Base-by-base conservation (phyloP, 2,888 invertebrate genomes). In the Diploptera punctata region DNA sequence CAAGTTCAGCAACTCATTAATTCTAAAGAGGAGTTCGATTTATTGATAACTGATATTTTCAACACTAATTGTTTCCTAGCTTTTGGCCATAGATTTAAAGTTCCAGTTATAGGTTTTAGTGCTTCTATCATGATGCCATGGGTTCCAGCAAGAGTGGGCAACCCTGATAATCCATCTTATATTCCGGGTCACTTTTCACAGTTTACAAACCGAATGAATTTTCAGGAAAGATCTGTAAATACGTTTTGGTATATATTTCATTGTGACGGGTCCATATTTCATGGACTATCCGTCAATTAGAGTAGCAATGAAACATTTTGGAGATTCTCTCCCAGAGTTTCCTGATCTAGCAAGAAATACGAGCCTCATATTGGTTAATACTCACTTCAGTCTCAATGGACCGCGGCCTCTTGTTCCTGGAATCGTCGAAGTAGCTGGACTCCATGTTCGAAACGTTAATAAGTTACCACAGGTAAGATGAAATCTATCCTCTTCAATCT, bases 371-470 rank as follows among this genome's bases (percentile, higher is more conserved):
- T 76, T 88, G 61, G 77, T 84, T 0, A 87, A 88, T 78, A 83
- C 84, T 65, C 84, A 87, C 79, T 81, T 82, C 44, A 82, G 83
- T 3, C 75, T 87, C 43, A 82, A 83, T 38, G 83, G 83, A 3
- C 84, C 88, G 0, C 84, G 84, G 26, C 84, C 91, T 0, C 80
- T 84, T 49, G 83, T 88, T 0, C 84, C 88, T 0, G 88, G 87
- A 75, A 84, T 90, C 0, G 85, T 90, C 29, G 90, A 86, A 84
- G 84, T 90, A 5, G 89, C 89, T 54, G 91, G 88, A 43, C 80
- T 87, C 70, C 88, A 88, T 74, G 82, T 88, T 49, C n/a, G 19
- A 26, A 81, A 82, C 67, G 79, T 77, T 0, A 54, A 47, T 10
- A 13, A 26, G 3, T 43, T 72, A n/a, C 67, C 74, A 16, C 38